phyloP scores from a whole-genome alignment of 2,113 vertebrate genomes.

The Eurystomus gularis region DNA sequence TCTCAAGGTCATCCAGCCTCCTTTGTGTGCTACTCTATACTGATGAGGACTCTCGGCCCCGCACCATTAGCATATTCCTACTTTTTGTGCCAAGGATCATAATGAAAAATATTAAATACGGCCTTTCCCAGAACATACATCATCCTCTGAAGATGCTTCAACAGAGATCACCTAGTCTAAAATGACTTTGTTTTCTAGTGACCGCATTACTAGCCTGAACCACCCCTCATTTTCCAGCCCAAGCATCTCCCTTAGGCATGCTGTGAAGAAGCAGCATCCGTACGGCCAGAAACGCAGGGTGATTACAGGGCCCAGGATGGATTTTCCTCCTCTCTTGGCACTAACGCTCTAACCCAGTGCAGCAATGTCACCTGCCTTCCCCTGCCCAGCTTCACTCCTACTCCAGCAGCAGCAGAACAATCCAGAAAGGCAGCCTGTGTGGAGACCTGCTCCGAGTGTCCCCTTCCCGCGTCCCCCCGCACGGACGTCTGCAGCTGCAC shows the following conservation, averaged over 20 bases:
- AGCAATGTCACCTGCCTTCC: accelerated
- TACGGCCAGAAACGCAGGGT: not conserved
- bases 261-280: not conserved
- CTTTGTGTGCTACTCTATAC: not conserved
- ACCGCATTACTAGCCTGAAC: not conserved
- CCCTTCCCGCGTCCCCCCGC: not conserved
- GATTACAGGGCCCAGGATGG: no score
- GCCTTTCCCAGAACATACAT: not conserved
- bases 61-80: not conserved
- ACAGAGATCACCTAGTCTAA: not conserved
- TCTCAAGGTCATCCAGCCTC: conserved; percentile 3
- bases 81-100: conserved; percentile 21
- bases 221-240: not conserved
- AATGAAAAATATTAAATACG: conserved; percentile 51
- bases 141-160: not conserved
- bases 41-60: not conserved
- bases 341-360: not conserved
- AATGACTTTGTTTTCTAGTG: not conserved
- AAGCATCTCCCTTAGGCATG: not conserved
- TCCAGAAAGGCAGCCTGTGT: not conserved
- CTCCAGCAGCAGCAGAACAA: not conserved
- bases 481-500: not conserved
- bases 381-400: no score
- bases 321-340: not conserved
- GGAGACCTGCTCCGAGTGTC: not conserved